phyloP scores from a whole-genome alignment of 1,140 invertebrate species.

The Pissodes strobi region DNA sequence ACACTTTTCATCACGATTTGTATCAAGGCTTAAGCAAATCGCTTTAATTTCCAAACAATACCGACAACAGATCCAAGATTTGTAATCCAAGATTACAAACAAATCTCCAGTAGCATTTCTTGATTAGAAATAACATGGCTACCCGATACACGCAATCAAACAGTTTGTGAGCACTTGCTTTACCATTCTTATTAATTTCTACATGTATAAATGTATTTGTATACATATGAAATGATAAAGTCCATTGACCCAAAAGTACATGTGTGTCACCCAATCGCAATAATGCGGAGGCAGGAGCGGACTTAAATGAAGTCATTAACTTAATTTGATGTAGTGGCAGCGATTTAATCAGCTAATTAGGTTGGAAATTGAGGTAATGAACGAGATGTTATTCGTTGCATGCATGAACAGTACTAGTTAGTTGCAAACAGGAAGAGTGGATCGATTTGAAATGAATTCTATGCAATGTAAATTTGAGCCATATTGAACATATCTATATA shows the following conservation, averaged over 20 bases:
- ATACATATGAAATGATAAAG: constrained; percentile 45
- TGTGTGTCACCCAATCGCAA: constrained; percentile 50
- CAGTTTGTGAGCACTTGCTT: constrained; percentile 1
- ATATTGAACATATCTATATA: no score
- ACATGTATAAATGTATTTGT: constrained; percentile 24
- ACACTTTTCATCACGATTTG: no score
- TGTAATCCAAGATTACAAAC: no score
- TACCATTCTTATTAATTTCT: constrained; percentile 17
- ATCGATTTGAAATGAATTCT: no score
- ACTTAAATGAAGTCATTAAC: constrained; percentile 26
- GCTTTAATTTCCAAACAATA: no score
- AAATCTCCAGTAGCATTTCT: not conserved
- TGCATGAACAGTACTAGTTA: constrained; percentile 1
- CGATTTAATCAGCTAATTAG: constrained; percentile 26
- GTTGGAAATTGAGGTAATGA: constrained; percentile 22
- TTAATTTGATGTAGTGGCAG: constrained; percentile 25
- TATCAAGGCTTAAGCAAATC: no score
- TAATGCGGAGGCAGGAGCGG: constrained; percentile 37
- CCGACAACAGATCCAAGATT: no score
- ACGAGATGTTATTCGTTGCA: constrained; percentile 13
- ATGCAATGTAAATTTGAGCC: no score
- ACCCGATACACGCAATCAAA: constrained; percentile 26
- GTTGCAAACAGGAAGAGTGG: no score
- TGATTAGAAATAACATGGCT: constrained; percentile 4
- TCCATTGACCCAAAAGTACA: constrained; percentile 49